phyloP scores from a whole-genome alignment of 2,888 invertebrate genomes.

The Drosophila affinis region DNA sequence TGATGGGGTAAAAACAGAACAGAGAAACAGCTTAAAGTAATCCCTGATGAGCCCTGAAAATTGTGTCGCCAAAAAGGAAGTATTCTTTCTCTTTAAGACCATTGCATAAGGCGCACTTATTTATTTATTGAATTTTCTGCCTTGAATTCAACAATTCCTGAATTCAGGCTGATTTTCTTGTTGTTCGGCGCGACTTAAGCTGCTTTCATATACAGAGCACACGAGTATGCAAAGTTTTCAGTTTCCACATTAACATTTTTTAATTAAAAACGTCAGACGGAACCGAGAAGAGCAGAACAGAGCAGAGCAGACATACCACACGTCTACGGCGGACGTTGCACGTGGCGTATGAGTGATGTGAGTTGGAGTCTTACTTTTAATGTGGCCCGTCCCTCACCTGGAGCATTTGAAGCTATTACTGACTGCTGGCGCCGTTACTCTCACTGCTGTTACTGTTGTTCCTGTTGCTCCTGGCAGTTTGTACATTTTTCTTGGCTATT shows the following conservation, averaged over 20 bases:
- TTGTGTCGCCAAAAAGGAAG: neutral
- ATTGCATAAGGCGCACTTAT: neutral
- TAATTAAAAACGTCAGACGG: constrained; percentile 65
- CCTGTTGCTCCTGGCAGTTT: constrained; percentile 6
- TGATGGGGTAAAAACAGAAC: neutral
- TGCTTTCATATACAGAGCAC: constrained; percentile 1
- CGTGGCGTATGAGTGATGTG: constrained; percentile 69
- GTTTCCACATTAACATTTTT: constrained; percentile 67
- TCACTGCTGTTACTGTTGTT: neutral
- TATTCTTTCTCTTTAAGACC: neutral
- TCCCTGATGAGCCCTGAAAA: neutral
- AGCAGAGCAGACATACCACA: constrained; percentile 2
- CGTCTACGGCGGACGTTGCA: constrained; percentile 32
- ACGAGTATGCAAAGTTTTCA: constrained; percentile 22
- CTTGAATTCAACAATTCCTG: neutral
- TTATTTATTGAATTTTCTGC: neutral
- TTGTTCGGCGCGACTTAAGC: constrained; percentile 11
- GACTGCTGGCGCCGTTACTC: neutral
- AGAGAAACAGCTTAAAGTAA: neutral
- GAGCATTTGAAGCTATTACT: constrained; percentile 10
- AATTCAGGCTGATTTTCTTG: neutral
- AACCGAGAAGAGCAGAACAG: constrained; percentile 16
- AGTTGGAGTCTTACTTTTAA: constrained; percentile 23
- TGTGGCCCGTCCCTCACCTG: constrained; percentile 19
- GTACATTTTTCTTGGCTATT: constrained; percentile 40